These are phyloP conservation scores for Accipiter superciliosus DNA, from an alignment of 2,797 vertebrate species.

Conservation along the genomic window DNA sequence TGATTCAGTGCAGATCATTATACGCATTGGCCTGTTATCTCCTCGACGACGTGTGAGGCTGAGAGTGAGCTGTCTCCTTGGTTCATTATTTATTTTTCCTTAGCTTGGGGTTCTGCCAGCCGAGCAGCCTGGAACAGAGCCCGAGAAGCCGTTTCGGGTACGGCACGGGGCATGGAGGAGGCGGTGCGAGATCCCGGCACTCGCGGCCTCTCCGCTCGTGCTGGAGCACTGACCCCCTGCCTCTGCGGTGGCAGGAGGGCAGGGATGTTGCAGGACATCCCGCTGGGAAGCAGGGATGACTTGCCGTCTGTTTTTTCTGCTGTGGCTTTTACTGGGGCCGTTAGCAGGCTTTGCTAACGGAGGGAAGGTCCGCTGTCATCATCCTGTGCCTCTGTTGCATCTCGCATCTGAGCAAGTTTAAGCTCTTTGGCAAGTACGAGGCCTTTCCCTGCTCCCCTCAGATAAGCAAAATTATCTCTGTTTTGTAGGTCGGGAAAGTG, in stretches of 20 bases:
- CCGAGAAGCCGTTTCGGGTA: background rate
- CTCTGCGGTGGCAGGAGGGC: background rate
- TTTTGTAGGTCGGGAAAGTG: background rate
- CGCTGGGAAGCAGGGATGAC: background rate
- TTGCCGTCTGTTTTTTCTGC: background rate
- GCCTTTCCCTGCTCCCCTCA: background rate
- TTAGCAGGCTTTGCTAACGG: background rate
- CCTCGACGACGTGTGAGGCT: slow-evolving; percentile 24
- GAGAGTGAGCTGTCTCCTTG: slow-evolving; percentile 36
- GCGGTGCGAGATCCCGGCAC: fast-evolving
- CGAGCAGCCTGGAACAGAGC: background rate
- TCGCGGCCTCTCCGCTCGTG: background rate
- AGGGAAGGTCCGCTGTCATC: background rate
- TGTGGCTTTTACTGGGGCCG: background rate
- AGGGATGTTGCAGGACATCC: background rate
- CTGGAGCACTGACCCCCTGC: background rate
- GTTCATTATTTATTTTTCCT: slow-evolving; percentile 41
- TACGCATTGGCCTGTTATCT: slow-evolving; percentile 31
- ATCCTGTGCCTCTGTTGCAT: background rate
- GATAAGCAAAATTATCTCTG: background rate
- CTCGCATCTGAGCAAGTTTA: background rate
- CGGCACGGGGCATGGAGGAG: fast-evolving
- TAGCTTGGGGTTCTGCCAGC: background rate
- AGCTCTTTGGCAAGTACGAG: background rate
- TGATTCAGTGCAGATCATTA: slow-evolving; percentile 58